Evolutionary conservation across 2,113 vertebrate species (phyloP).

Genomic region (Cricetomys ansorgei): DNA sequence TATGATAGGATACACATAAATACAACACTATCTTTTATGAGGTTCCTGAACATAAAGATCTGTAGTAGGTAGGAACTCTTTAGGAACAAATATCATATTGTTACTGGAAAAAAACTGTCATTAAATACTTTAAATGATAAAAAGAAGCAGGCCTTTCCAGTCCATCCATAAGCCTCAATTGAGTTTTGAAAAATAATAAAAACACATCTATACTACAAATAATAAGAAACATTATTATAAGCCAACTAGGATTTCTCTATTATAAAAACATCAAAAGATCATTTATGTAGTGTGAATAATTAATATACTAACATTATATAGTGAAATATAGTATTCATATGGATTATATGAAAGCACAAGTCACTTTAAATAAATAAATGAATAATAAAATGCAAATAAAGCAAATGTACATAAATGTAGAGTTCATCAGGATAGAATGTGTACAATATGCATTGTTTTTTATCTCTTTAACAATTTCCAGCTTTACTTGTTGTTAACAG

Average conservation of each 20-base stretch:
- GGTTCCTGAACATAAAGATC: neutral
- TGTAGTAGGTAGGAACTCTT: neutral
- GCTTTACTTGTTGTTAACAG: neutral
- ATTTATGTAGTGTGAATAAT: neutral
- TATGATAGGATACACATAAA: too few species aligned
- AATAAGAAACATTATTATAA: neutral
- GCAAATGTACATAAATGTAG: neutral
- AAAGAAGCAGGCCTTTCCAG: neutral
- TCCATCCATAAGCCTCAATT: neutral
- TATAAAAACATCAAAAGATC: neutral
- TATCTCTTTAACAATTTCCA: neutral
- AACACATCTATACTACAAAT: neutral
- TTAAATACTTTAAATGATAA: constrained; percentile 31
- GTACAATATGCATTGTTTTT: neutral
- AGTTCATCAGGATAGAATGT: neutral
- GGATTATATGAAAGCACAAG: neutral
- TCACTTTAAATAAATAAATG: neutral
- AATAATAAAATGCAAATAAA: neutral
- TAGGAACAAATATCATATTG: neutral
- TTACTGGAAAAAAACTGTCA: neutral
- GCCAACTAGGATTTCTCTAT: neutral
- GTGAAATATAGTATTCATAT: neutral
- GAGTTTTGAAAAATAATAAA: constrained; percentile 4
- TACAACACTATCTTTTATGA: neutral
- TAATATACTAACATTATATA: neutral